A percentile compares a stretch with the other conserved stretches of the same genome.
phyloP scores from a whole-genome alignment of 2,113 vertebrate species.

The Petroica traversi region DNA sequence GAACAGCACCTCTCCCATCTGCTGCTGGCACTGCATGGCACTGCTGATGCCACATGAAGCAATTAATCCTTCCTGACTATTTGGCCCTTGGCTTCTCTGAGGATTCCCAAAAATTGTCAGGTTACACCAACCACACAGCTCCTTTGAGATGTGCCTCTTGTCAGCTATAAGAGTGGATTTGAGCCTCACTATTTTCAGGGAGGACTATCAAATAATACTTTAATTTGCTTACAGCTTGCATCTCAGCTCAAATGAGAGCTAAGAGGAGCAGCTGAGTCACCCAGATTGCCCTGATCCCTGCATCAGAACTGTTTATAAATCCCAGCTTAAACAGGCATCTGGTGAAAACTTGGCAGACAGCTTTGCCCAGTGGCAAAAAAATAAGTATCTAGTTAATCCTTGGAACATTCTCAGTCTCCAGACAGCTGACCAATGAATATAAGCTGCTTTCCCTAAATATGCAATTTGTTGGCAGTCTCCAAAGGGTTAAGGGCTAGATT shows the following conservation, averaged over 20 bases:
- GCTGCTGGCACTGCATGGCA: neutral
- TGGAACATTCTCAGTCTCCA: neutral
- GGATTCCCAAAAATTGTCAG: neutral
- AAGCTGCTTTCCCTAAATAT: neutral
- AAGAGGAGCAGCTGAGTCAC: neutral
- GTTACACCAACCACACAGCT: neutral
- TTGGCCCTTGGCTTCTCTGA: neutral
- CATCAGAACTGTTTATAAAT: neutral
- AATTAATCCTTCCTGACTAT: neutral
- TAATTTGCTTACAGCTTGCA: neutral
- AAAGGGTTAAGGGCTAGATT: slow-evolving; percentile 34
- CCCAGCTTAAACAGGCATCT: neutral
- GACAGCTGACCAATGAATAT: neutral
- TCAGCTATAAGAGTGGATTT: neutral
- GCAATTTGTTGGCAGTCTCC: neutral
- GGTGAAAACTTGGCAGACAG: neutral
- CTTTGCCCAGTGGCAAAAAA: neutral
- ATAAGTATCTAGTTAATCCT: neutral
- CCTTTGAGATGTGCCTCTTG: neutral
- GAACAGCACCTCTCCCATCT: neutral
- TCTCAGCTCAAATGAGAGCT: neutral
- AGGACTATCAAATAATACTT: neutral
- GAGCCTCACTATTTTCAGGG: neutral
- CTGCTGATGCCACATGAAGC: neutral
- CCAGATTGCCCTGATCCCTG: neutral